Evolutionary conservation across 2,113 vertebrate genomes (phyloP).

Genomic region (Vireo altiloquus): DNA sequence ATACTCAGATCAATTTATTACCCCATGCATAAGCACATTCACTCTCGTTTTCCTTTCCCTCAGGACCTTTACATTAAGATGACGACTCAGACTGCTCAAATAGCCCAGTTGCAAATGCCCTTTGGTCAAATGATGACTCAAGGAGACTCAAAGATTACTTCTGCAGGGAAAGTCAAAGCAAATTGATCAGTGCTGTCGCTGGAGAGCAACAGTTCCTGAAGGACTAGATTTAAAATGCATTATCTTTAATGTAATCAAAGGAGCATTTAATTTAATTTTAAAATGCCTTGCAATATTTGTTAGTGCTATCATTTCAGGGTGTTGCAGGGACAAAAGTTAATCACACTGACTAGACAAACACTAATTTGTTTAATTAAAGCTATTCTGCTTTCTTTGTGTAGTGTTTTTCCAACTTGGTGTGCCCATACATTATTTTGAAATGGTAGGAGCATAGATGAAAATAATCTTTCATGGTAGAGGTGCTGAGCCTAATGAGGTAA

Average conservation of each 20-base stretch:
- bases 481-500: neutral
- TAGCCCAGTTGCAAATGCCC: neutral
- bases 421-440: neutral
- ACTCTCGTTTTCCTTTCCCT: neutral
- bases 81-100: neutral
- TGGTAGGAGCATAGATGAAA: neutral
- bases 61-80: neutral
- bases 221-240: slow-evolving; percentile 37
- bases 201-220: slow-evolving; percentile 29
- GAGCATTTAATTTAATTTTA: slow-evolving; percentile 31
- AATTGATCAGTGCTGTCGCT: slow-evolving; percentile 34
- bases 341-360: slow-evolving; percentile 13
- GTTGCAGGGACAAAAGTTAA: slow-evolving; percentile 3
- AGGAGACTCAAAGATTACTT: slow-evolving; percentile 9
- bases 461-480: neutral
- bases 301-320: neutral
- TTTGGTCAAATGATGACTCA: slow-evolving; percentile 38
- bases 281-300: slow-evolving; percentile 18
- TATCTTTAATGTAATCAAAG: slow-evolving; percentile 52
- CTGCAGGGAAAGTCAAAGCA: slow-evolving; percentile 29
- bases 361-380: neutral
- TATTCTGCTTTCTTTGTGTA: neutral
- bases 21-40: neutral
- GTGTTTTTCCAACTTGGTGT: neutral
- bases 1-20: neutral